These are phyloP conservation scores for Melozone crissalis DNA, from an alignment of 2,113 vertebrate species.

Conservation along the genomic window DNA sequence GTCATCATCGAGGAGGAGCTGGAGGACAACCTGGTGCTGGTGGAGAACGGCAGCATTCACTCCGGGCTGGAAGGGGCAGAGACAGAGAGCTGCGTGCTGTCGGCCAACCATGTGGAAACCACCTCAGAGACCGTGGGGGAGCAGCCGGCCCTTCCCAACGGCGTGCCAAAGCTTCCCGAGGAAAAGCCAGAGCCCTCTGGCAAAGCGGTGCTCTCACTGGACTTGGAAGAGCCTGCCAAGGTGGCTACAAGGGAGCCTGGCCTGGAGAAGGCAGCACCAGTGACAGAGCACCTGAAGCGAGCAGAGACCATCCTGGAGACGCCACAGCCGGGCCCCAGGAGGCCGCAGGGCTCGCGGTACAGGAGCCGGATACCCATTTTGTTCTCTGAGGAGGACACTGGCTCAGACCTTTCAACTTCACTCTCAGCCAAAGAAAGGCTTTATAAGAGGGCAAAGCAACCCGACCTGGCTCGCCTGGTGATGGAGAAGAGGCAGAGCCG, in stretches of 20 bases:
- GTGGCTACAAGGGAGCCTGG: slow-evolving; percentile 16
- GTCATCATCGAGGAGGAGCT: slow-evolving; percentile 57
- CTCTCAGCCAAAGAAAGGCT: slow-evolving; percentile 76
- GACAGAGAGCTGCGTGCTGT: slow-evolving; percentile 57
- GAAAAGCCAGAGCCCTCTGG: not conserved
- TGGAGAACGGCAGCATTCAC: slow-evolving; percentile 57
- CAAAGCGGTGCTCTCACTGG: not conserved
- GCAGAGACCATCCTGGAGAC: not conserved
- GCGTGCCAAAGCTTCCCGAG: not conserved
- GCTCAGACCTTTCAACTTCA: slow-evolving; percentile 83
- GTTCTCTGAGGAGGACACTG: slow-evolving; percentile 86
- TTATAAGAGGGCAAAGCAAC: slow-evolving; percentile 76
- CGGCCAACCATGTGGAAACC: slow-evolving; percentile 24
- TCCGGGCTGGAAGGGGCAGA: slow-evolving; percentile 52
- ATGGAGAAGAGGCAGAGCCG: slow-evolving; percentile 88
- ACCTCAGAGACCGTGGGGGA: slow-evolving; percentile 45
- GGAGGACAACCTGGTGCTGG: slow-evolving; percentile 30
- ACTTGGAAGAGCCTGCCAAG: slow-evolving; percentile 48
- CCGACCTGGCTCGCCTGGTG: slow-evolving; percentile 84
- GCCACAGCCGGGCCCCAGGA: slow-evolving; percentile 2
- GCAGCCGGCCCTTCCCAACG: slow-evolving; percentile 36
- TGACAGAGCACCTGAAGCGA: slow-evolving; percentile 44
- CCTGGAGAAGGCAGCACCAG: not conserved
- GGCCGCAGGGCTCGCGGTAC: slow-evolving; percentile 50
- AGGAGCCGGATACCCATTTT: slow-evolving; percentile 90